phyloP scores from a whole-genome alignment of 2,113 vertebrate genomes.

The Ptilorrhoa leucosticta region DNA sequence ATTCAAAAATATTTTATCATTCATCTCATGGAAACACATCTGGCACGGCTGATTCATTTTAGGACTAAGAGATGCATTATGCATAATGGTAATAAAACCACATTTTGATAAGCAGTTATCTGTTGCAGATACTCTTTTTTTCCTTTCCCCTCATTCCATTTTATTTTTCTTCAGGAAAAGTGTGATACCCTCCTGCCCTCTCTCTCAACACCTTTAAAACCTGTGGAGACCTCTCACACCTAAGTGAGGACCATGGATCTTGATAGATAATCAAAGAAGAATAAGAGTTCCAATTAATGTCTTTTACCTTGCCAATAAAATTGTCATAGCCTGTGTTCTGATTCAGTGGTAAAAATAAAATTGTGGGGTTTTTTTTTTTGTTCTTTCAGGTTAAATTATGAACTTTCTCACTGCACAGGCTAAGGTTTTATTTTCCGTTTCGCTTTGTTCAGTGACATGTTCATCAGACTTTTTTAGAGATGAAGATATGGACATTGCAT shows the following conservation, averaged over 20 bases:
- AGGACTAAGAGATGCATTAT: neutral
- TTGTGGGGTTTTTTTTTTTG: accelerated
- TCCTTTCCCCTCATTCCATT: neutral
- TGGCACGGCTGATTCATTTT: neutral
- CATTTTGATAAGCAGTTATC: neutral
- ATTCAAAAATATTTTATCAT: neutral
- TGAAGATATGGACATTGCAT: neutral
- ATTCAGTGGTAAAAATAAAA: neutral
- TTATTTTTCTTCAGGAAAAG: neutral
- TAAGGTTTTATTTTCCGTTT: neutral
- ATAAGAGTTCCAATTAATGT: neutral
- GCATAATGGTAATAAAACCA: neutral
- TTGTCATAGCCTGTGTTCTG: neutral
- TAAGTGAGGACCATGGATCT: neutral
- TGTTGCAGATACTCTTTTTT: neutral
- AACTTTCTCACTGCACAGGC: neutral
- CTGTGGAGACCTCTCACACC: neutral
- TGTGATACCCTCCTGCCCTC: neutral
- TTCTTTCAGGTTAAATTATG: neutral
- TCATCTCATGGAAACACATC: neutral
- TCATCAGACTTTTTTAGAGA: neutral
- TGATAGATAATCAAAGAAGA: neutral
- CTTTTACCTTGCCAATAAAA: neutral
- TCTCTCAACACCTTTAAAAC: neutral
- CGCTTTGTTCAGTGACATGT: neutral